Base-by-base conservation (phyloP, 2,797 vertebrate species). In the Diglossa cyanea region DNA sequence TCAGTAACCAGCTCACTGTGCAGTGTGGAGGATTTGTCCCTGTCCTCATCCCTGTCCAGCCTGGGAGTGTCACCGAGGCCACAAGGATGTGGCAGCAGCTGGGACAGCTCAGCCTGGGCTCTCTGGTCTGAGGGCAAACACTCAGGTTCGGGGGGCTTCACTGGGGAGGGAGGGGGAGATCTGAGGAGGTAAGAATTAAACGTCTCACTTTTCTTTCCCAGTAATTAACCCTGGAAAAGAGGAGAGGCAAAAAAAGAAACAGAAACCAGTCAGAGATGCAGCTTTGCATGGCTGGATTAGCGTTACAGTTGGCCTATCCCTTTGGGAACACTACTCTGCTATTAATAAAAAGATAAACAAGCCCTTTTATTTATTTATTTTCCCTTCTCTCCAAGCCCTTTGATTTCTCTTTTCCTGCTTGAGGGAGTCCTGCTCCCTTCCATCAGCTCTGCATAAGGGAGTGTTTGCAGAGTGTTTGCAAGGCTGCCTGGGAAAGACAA, bases 321-420 rank as follows among this genome's bases (percentile, higher is more conserved):
- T 76, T 76, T 71, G 88, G 93, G 95, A 96, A 47, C 55, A 42
- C 45, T 81, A 45, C 53, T 94, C 66, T 86, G 90, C 95, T 96
- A 94, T 94, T 96, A 96, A 96, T 92, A 96, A 95, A 95, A 94
- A 90, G 89, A 94, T 94, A 96, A 96, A 96, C 95, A 94, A 93
- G 85, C 35, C 39, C 5, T 19, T 95, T 96, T 96, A 93, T 95
- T 96, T 95, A 94, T 95, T 95, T 96, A 86, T 96, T 94, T 95
- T 48, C 45, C 53, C 60, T 74, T 51, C 55, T 81, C 20, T 92
- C 73, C 39, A 60, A 55, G 54, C 63, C 73, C 79, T 97, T 96
- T 96, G 94, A 95, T 95, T 96, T 96, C 60, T 81, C 51, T 66
- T 91, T 76, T 71, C 33, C 94, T 94, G 91, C 95, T 94, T 93